Conservation (phyloP, 2,888 invertebrate species). For the Lasioglossum zephyrum region DNA sequence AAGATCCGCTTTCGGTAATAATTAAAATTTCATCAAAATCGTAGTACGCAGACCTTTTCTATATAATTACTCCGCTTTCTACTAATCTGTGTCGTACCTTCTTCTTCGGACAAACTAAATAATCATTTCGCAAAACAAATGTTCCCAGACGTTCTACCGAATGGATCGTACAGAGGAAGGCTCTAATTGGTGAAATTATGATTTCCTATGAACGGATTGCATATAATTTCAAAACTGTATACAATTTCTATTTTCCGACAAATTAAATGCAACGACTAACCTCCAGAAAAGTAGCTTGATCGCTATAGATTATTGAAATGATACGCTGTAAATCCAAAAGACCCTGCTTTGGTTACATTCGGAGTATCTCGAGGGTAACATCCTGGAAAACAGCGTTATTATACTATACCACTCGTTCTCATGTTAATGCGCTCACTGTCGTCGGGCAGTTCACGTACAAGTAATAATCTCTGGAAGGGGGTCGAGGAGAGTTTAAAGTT, state of each 20-base stretch:
- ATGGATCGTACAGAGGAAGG: neutral
- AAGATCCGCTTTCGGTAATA: neutral
- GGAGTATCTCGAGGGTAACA: neutral
- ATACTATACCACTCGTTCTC: neutral
- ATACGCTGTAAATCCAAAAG: neutral
- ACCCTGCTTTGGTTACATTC: neutral
- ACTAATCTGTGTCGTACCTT: neutral
- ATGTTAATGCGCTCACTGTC: neutral
- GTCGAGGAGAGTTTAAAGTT: neutral
- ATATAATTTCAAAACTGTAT: neutral
- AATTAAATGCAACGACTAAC: neutral
- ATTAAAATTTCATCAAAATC: no score
- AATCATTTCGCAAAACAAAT: neutral
- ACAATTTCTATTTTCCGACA: neutral
- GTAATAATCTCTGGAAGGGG: neutral
- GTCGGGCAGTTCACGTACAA: neutral
- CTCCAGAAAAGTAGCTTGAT: neutral
- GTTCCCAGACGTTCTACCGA: neutral
- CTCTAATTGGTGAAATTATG: neutral
- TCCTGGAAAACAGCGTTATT: neutral
- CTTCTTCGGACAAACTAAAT: neutral
- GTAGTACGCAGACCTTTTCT: no score
- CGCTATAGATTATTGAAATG: neutral
- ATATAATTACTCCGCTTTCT: no score
- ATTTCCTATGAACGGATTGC: neutral